Conservation (phyloP, 2,113 vertebrate genomes). For the Dermatemys mawii region DNA sequence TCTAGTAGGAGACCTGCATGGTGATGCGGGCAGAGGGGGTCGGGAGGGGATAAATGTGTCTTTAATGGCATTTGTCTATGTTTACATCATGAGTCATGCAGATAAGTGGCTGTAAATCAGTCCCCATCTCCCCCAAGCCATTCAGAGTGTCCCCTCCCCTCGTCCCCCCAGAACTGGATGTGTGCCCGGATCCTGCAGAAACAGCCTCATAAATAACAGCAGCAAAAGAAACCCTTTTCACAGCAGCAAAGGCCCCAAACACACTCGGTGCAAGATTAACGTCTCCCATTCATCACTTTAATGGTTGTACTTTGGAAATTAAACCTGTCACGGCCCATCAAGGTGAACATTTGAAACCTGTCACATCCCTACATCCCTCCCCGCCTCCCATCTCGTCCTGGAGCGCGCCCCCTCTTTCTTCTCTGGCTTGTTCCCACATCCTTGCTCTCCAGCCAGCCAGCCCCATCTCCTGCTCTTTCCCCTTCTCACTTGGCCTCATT, state of each 20-base stretch:
- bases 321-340: constrained; percentile 73
- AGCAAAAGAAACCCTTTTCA: constrained; percentile 45
- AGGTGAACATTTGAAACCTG: constrained; percentile 62
- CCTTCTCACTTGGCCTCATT: rapidly evolving
- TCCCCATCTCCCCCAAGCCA: neutral
- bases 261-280: constrained; percentile 7
- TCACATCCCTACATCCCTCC: constrained; percentile 19
- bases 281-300: constrained; percentile 75
- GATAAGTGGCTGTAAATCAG: constrained; percentile 69
- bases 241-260: neutral
- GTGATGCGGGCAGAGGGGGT: neutral
- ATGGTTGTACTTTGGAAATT: constrained; percentile 79
- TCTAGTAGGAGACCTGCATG: rapidly evolving
- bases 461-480: rapidly evolving
- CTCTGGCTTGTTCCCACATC: neutral
- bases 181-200: constrained; percentile 62
- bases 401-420: neutral
- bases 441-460: neutral
- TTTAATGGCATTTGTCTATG: constrained; percentile 63
- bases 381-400: neutral
- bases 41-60: constrained; percentile 37
- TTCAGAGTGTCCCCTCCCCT: neutral
- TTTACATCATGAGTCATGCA: constrained; percentile 63
- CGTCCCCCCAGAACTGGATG: constrained; percentile 13
- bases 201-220: constrained; percentile 72